Percentiles rank a stretch among this genome's conserved stretches.
Conservation (phyloP, 2,797 vertebrate genomes). For the Calcarius lapponicus region DNA sequence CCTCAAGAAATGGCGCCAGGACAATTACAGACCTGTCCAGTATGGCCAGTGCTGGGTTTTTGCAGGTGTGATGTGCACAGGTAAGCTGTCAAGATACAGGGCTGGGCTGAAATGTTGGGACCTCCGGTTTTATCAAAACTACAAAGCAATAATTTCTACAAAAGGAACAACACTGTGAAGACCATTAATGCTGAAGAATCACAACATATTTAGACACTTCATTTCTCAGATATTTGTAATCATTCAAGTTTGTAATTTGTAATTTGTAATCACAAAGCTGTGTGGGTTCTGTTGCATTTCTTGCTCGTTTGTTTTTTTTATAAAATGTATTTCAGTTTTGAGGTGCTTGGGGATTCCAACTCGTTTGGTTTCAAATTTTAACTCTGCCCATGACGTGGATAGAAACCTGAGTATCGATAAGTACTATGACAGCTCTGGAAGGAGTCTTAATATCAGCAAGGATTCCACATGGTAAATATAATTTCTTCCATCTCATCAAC, state of each 20-base stretch:
- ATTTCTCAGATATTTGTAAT: background rate
- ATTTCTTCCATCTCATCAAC: background rate
- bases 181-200: background rate
- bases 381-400: constrained; percentile 86
- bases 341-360: constrained; percentile 88
- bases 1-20: constrained; percentile 84
- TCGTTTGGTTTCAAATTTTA: constrained; percentile 86
- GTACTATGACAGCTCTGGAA: constrained; percentile 76
- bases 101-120: background rate
- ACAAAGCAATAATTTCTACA: background rate
- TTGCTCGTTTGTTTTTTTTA: background rate
- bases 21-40: constrained; percentile 81
- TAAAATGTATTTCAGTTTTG: constrained; percentile 79
- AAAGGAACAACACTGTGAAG: background rate
- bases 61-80: constrained; percentile 89
- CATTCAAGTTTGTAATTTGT: background rate
- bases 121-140: background rate
- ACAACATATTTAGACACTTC: background rate
- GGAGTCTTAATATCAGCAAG: background rate
- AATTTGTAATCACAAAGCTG: background rate
- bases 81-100: constrained; percentile 68
- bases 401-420: constrained; percentile 81
- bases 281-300: background rate
- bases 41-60: constrained; percentile 98
- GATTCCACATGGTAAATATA: constrained; percentile 88